Conservation (phyloP, 2,797 vertebrate genomes). For the Discoglossus pictus region DNA sequence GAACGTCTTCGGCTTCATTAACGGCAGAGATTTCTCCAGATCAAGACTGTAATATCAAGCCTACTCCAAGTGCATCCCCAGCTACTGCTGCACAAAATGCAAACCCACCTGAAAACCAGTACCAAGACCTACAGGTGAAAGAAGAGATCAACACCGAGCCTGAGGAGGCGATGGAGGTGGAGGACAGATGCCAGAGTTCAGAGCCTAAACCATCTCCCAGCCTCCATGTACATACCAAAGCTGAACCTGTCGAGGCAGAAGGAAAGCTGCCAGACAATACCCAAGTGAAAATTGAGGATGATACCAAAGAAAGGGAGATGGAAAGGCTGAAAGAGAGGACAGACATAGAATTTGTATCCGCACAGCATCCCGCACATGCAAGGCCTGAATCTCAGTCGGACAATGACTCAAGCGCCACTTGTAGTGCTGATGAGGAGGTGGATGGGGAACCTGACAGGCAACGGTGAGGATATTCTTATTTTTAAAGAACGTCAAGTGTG, state of each 20-base stretch:
- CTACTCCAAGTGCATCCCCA: slow-evolving; percentile 57
- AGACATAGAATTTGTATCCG: slow-evolving; percentile 64
- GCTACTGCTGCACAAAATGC: slow-evolving; percentile 59
- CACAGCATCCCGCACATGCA: slow-evolving; percentile 60
- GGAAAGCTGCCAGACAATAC: slow-evolving; percentile 72
- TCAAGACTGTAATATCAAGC: slow-evolving; percentile 66
- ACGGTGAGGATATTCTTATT: slow-evolving; percentile 69
- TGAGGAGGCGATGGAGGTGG: slow-evolving; percentile 72
- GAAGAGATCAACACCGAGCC: slow-evolving; percentile 80
- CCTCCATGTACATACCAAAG: slow-evolving; percentile 80
- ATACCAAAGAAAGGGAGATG: slow-evolving; percentile 81
- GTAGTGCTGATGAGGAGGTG: slow-evolving; percentile 96
- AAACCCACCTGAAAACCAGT: slow-evolving; percentile 74
- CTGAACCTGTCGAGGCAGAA: slow-evolving; percentile 83
- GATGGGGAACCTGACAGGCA: slow-evolving; percentile 90
- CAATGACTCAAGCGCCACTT: slow-evolving; percentile 98
- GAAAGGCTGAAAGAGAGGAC: slow-evolving; percentile 76
- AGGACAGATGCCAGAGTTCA: slow-evolving; percentile 66
- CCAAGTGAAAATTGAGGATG: slow-evolving; percentile 86
- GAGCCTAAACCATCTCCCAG: slow-evolving; percentile 69
- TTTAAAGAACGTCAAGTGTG: not conserved
- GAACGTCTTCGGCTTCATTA: slow-evolving; percentile 62
- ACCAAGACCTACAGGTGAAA: slow-evolving; percentile 77
- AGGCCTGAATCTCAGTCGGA: slow-evolving; percentile 85
- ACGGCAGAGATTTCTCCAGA: slow-evolving; percentile 63